Conservation (phyloP, 2,797 vertebrate species). For the Notolabrus celidotus region DNA sequence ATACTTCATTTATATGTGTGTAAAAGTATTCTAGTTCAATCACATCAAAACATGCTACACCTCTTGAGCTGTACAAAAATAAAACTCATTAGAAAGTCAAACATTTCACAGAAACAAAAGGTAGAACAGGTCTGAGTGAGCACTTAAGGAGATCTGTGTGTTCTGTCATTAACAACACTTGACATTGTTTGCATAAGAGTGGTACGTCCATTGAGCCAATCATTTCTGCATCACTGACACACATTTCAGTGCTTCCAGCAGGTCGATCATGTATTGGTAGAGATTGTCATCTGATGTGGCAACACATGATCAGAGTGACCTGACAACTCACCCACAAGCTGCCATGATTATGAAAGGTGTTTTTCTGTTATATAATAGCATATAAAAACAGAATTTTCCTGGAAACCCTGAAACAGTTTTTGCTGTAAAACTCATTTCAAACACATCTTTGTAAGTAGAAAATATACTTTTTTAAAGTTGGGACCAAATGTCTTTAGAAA, state of each 20-base stretch:
- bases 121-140: not conserved
- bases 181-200: constrained; percentile 15
- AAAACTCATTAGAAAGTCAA: not conserved
- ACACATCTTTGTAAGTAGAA: not conserved
- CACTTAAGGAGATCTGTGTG: not conserved
- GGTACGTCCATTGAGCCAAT: not conserved
- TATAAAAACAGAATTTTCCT: not conserved
- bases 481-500: not conserved
- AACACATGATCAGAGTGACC: not conserved
- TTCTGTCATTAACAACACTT: constrained; percentile 4
- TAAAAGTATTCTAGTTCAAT: constrained; percentile 11
- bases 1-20: not conserved
- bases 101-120: not conserved
- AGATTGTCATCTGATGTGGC: not conserved
- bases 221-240: not conserved
- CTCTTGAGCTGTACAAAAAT: constrained; percentile 36
- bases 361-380: not conserved
- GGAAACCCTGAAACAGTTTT: not conserved
- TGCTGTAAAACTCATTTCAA: not conserved
- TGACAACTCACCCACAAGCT: not conserved
- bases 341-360: not conserved
- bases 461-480: no score
- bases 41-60: constrained; percentile 4
- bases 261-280: constrained; percentile 10
- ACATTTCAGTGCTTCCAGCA: constrained; percentile 2